Evolutionary conservation across 2,888 invertebrate genomes (phyloP), one percentile per base, ranked within the genome.

Genomic region (Agrotis segetum): DNA sequence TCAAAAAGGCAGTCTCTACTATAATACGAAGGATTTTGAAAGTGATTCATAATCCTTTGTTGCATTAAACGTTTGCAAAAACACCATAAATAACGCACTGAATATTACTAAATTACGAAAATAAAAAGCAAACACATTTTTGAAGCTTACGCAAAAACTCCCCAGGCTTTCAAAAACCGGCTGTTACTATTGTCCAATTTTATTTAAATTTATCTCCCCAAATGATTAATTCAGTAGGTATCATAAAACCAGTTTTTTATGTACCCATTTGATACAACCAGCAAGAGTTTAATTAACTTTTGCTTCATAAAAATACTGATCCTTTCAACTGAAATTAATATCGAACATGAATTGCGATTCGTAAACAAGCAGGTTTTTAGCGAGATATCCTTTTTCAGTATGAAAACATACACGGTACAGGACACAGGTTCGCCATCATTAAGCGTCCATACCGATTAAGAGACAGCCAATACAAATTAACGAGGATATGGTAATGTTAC

Each of bases 381-480:
- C 52, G 50, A 47, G 16, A 60, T 60, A 49, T 61, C 19, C 6
- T 14, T 46, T 40, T 67, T 66, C 66, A 40, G 34, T 44, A 49
- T 53, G 29, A 56, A 49, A 21, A 55, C 7, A 24, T 29, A 50
- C 13, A 17, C 11, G n/a, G 29, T 49, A 49, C 59, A 34, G n/a
- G 44, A 24, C 17, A n/a, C 13, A 53, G 58, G 50, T 61, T 59
- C 16, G 4, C 65, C 56, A 44, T 76, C 70, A 74, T 74, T 77
- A 62, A 72, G 44, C 53, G 34, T 68, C 60, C 46, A 74, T 73
- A 65, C 59, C 50, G 68, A 77, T 83, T 79, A 83, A 73, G 77
- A 61, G 65, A 74, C 70, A 79, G 68, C 68, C 77, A 74, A 85
- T 80, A 66, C 59, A 75, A 79, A 85, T 81, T 77, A 82, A 83